Conservation (phyloP, 2,888 invertebrate genomes). For the Parnassius glacialis region DNA sequence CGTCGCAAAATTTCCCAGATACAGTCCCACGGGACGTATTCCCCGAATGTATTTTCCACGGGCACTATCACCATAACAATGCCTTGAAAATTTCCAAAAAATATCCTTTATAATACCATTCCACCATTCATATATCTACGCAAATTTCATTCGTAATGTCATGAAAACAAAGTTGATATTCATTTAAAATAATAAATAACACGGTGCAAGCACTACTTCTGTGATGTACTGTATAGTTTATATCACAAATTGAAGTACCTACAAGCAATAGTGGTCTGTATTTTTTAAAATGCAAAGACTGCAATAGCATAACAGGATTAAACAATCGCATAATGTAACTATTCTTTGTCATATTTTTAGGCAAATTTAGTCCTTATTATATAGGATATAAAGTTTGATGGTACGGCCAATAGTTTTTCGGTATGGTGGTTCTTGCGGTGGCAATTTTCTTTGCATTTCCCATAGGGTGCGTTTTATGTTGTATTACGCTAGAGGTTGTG, state of each 20-base stretch:
- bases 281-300: not conserved
- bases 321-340: not conserved
- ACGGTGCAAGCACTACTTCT: constrained; percentile 1
- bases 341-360: not conserved
- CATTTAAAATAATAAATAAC: not conserved
- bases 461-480: constrained; percentile 21
- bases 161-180: not conserved
- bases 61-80: constrained; percentile 3
- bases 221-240: constrained; percentile 3
- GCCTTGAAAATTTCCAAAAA: constrained; percentile 7
- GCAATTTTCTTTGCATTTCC: constrained; percentile 25
- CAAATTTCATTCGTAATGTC: not conserved
- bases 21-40: constrained; percentile 7
- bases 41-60: constrained; percentile 10
- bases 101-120: constrained; percentile 1
- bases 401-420: not conserved
- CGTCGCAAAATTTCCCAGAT: too few species aligned
- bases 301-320: not conserved
- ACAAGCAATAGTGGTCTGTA: constrained; percentile 4
- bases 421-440: constrained; percentile 3
- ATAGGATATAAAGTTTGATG: too few species aligned
- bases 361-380: constrained; percentile 9
- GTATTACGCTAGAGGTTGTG: constrained; percentile 16
- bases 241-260: not conserved
- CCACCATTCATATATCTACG: not conserved